These are phyloP conservation scores for Podarcis raffonei DNA, from an alignment of 2,113 vertebrate species.

Conservation along the genomic window DNA sequence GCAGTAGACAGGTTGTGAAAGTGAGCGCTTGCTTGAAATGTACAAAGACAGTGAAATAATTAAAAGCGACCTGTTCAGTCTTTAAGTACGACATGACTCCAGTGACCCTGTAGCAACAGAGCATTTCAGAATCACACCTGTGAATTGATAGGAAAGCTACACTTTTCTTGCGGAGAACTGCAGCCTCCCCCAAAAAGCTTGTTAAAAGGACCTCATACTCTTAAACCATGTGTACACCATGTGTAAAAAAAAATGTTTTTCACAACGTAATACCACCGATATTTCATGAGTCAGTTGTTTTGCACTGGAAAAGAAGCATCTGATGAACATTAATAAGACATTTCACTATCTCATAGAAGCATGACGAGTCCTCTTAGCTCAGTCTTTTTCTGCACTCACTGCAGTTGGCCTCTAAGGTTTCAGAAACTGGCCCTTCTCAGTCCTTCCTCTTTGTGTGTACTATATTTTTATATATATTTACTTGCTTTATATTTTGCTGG, in stretches of 20 bases:
- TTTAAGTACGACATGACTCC: background rate
- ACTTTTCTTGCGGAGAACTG: background rate
- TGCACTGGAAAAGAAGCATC: constrained; percentile 3
- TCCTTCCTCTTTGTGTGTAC: too few relatives aligned
- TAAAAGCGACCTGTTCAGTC: background rate
- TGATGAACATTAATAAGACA: constrained; percentile 31
- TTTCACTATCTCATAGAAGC: background rate
- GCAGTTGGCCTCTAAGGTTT: too few relatives aligned
- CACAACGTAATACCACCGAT: background rate
- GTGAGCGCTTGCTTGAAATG: background rate
- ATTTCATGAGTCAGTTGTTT: constrained; percentile 27
- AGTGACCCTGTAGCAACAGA: background rate
- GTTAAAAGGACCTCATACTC: background rate
- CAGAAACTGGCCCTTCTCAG: too few relatives aligned
- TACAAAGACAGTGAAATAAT: background rate
- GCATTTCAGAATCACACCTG: background rate
- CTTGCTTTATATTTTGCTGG: background rate
- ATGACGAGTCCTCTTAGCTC: too few relatives aligned
- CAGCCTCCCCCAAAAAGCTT: background rate
- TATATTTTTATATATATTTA: too few relatives aligned
- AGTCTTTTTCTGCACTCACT: too few relatives aligned
- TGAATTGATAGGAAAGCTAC: background rate
- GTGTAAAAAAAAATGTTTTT: background rate
- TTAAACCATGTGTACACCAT: constrained; percentile 32
- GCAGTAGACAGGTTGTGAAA: background rate